Percentiles rank a stretch among this genome's conserved stretches.
These are phyloP conservation scores for Petrocephalus microphthalmus DNA, from an alignment of 2,113 vertebrate species.

Conservation along the genomic window DNA sequence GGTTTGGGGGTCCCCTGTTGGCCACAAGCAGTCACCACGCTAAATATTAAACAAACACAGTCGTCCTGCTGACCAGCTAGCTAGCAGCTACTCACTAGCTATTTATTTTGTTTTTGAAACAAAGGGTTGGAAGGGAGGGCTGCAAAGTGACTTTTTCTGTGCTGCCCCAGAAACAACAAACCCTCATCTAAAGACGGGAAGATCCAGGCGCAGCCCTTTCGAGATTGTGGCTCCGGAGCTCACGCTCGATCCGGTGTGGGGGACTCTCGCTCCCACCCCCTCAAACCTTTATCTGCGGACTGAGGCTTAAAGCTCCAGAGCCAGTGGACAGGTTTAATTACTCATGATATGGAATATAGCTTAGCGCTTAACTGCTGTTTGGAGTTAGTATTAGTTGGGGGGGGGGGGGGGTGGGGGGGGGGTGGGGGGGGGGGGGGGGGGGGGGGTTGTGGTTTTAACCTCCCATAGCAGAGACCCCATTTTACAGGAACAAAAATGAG, in stretches of 20 bases:
- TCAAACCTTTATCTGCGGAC: not conserved
- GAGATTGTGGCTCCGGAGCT: not conserved
- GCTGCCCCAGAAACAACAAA: not conserved
- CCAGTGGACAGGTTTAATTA: not conserved
- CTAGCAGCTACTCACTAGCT: too few species aligned
- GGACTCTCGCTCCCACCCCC: not conserved
- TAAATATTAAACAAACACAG: too few species aligned
- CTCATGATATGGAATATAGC: conserved; percentile 17
- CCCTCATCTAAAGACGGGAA: not conserved
- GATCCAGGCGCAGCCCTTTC: not conserved
- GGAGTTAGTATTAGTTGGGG: not conserved
- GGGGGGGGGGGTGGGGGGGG: not conserved
- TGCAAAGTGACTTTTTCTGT: not conserved
- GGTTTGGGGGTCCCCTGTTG: too few species aligned
- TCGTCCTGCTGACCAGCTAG: too few species aligned
- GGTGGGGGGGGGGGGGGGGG: not conserved
- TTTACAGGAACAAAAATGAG: not conserved
- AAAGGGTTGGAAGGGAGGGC: not conserved
- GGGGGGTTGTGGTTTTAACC: not conserved
- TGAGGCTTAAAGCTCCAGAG: not conserved
- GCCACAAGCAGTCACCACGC: too few species aligned
- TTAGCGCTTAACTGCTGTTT: conserved; percentile 10
- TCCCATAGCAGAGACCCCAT: not conserved
- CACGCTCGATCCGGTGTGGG: not conserved
- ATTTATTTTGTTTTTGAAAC: too few species aligned